Evolutionary conservation across 2,113 vertebrate genomes (phyloP).

Genomic region (Cyprinus carpio): DNA sequence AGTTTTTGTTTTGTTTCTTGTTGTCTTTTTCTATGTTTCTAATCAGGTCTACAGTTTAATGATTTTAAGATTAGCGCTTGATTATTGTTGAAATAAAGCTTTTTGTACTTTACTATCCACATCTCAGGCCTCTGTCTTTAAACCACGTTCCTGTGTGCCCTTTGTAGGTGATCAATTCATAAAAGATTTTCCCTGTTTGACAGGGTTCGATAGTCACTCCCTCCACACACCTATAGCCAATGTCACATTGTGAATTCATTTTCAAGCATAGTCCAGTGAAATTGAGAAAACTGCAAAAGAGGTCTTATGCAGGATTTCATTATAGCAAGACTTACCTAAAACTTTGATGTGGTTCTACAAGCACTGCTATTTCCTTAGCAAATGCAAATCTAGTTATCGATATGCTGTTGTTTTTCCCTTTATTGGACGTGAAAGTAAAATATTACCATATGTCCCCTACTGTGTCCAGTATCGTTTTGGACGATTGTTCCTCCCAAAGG

Average conservation of each 20-base stretch:
- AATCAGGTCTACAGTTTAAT: too few relatives aligned
- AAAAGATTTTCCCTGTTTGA: too few relatives aligned
- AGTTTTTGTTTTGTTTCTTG: too few relatives aligned
- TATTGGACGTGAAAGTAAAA: neutral
- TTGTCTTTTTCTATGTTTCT: too few relatives aligned
- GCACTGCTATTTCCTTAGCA: neutral
- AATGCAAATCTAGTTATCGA: neutral
- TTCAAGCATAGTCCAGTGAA: neutral
- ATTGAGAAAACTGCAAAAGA: neutral
- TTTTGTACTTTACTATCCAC: too few relatives aligned
- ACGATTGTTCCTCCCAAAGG: conserved; percentile 32
- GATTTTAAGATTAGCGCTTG: too few relatives aligned
- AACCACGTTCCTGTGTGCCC: too few relatives aligned
- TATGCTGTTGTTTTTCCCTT: neutral
- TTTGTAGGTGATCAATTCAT: too few relatives aligned
- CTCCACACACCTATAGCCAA: neutral
- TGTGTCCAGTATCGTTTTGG: conserved; percentile 47
- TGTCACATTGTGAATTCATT: neutral
- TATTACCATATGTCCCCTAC: conserved; percentile 2
- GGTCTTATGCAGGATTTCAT: neutral
- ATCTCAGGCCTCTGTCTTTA: too few relatives aligned
- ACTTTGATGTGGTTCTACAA: neutral
- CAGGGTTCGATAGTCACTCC: too few relatives aligned
- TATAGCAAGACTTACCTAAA: neutral
- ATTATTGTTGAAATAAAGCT: too few relatives aligned